phyloP scores from a whole-genome alignment of 2,113 vertebrate genomes.

The Saimiri boliviensis region DNA sequence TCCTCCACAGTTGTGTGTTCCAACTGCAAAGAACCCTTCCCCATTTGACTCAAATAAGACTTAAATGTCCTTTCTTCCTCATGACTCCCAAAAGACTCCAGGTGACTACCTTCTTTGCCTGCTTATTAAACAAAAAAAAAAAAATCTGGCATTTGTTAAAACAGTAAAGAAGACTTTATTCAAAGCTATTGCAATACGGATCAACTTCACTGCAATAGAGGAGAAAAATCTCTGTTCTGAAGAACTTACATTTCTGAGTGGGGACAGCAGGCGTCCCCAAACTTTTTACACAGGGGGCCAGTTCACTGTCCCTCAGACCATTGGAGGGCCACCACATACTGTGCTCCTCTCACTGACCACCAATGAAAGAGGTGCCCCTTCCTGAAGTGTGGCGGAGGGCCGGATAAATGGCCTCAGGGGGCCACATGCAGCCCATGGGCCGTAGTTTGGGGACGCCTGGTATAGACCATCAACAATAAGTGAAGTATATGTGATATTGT shows the following conservation, averaged over 20 bases:
- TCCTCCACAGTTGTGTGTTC: background rate
- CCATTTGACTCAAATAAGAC: background rate
- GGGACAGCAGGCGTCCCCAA: too few relatives aligned
- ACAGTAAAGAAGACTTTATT: background rate
- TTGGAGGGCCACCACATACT: too few relatives aligned
- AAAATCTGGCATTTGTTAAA: background rate
- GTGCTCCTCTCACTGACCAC: too few relatives aligned
- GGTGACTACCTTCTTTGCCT: background rate
- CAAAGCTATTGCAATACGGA: background rate
- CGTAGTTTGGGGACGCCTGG: too few relatives aligned
- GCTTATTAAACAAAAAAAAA: background rate
- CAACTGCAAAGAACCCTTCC: background rate
- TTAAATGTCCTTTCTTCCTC: background rate
- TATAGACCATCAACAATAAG: background rate
- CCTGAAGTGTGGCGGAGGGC: too few relatives aligned
- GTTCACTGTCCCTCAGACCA: too few relatives aligned
- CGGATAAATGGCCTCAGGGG: too few relatives aligned
- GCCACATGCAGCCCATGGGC: too few relatives aligned
- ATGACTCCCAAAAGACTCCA: background rate
- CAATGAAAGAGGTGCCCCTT: too few relatives aligned
- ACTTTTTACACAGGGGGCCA: too few relatives aligned
- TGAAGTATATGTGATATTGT: background rate
- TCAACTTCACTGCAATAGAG: background rate
- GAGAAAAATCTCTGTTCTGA: background rate
- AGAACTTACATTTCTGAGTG: background rate